These are phyloP conservation scores for Liasis olivaceus DNA, from an alignment of 2,797 vertebrate species.

Conservation along the genomic window DNA sequence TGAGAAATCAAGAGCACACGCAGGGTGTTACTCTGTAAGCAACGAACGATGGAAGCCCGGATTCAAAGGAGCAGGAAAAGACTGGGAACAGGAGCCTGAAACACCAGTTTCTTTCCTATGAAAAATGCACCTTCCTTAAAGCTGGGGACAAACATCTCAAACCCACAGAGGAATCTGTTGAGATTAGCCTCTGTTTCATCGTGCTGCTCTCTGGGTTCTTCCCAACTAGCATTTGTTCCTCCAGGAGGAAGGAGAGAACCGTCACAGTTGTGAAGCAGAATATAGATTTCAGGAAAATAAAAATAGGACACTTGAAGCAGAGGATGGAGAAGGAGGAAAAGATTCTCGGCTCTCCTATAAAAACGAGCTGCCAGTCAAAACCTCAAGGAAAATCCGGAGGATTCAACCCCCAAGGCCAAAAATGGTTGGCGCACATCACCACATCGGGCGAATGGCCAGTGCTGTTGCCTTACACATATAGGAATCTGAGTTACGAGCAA, in stretches of 20 bases:
- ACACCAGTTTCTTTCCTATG: not conserved
- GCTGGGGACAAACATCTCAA: not conserved
- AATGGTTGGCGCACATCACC: too few relatives aligned
- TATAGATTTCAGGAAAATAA: constrained; percentile 1
- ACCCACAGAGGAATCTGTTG: not conserved
- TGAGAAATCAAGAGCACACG: not conserved
- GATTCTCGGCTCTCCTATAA: not conserved
- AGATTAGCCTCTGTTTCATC: not conserved
- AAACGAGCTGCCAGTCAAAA: not conserved
- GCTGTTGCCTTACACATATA: not conserved
- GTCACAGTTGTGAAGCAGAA: not conserved
- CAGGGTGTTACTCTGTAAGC: not conserved
- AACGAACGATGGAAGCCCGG: not conserved
- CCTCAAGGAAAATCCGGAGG: not conserved
- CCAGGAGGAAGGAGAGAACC: not conserved
- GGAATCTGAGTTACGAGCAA: not conserved
- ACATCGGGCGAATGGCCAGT: not conserved
- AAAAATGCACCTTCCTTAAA: not conserved
- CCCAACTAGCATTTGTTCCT: not conserved
- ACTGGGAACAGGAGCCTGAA: not conserved
- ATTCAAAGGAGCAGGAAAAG: not conserved
- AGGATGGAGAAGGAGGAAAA: not conserved
- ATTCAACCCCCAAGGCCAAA: not conserved
- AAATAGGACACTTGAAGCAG: not conserved
- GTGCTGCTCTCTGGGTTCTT: not conserved